Conservation (phyloP, 2,113 vertebrate species). For the Pomatostomus ruficeps region DNA sequence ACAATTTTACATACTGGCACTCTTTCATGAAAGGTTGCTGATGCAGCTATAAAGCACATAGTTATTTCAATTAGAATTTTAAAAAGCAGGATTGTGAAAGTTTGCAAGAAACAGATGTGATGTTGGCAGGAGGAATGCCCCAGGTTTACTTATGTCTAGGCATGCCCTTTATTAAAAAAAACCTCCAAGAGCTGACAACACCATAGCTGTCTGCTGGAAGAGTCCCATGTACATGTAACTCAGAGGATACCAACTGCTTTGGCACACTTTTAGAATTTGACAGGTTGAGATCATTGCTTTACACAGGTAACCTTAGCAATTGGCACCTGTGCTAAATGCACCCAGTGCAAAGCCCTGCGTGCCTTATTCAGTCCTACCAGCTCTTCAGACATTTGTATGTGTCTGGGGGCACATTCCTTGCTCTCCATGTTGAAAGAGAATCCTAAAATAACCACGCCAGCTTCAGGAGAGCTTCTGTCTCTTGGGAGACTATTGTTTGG, state of each 20-base stretch:
- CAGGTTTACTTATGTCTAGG: slow-evolving; percentile 57
- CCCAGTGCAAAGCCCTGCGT: neutral
- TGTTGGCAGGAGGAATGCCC: slow-evolving; percentile 54
- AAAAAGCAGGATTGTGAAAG: slow-evolving; percentile 57
- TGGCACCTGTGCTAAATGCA: slow-evolving; percentile 29
- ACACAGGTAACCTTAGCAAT: slow-evolving; percentile 36
- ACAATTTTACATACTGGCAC: neutral
- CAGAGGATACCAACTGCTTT: neutral
- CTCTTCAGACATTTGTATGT: slow-evolving; percentile 16
- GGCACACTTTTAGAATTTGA: neutral
- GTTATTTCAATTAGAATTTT: slow-evolving; percentile 56
- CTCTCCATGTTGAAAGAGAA: slow-evolving; percentile 49
- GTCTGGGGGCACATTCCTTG: slow-evolving; percentile 50
- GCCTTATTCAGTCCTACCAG: neutral
- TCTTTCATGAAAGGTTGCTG: neutral
- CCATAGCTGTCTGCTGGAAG: slow-evolving; percentile 37
- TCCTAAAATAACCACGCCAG: slow-evolving; percentile 43
- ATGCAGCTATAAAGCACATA: neutral
- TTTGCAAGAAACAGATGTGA: slow-evolving; percentile 56
- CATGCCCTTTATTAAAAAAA: slow-evolving; percentile 51
- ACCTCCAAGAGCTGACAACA: neutral
- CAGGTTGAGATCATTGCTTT: slow-evolving; percentile 36
- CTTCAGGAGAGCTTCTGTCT: slow-evolving; percentile 57
- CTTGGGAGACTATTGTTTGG: slow-evolving; percentile 61
- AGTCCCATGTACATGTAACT: neutral